Base-by-base conservation (phyloP, 1,140 invertebrate genomes). In the Anagrus nilaparvatae region DNA sequence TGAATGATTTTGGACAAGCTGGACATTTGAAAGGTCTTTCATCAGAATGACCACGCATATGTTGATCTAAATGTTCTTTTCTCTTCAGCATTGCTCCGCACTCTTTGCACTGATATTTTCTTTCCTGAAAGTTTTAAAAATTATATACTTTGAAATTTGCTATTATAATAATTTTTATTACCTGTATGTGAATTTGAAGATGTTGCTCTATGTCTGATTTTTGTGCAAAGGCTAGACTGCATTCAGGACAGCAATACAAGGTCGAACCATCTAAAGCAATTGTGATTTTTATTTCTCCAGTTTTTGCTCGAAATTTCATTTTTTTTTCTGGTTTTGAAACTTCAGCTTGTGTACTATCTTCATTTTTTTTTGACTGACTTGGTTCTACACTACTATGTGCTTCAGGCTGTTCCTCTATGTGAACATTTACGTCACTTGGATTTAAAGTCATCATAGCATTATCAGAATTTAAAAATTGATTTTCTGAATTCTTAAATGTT, bases 11-110 rank as follows among this genome's bases (percentile, higher is more conserved):
- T 16, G 63, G 61, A 47, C 74, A 76, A 8, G 70, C 59, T 2
- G 61, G 59, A 49, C 74, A 77, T 40, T 73, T 62, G 46, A 67
- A 79, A 1, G 78, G 78, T 50, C 81, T 76, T 50, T 87, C 84
- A 2, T 85, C 77, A 0, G 80, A 83, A 49, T 84, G 81, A 8
- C 79, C 75, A 13, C 79, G 58, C 67, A 79, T 77, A 50, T 84
- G 82, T 50, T 78, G 74, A 34, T 72, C 76, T 7, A 80, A 48
- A 34, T 69, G 66, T 34, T 71, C 69, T 34, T 71, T 71, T 12
- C 69, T 54, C 35, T 70, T 71, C 5, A 71, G 43, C 59, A 67
- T 67, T 5, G 65, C 64, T 5, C 66, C 67, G 29, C 69, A 71
- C 34, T 67, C 61, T 38, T 67, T 67, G 20, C 69, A 71, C 20